A percentile compares a stretch with the other conserved stretches of the same genome.
Evolutionary conservation across 2,888 invertebrate genomes (phyloP).

Genomic region (Sclerodermus sp.): DNA sequence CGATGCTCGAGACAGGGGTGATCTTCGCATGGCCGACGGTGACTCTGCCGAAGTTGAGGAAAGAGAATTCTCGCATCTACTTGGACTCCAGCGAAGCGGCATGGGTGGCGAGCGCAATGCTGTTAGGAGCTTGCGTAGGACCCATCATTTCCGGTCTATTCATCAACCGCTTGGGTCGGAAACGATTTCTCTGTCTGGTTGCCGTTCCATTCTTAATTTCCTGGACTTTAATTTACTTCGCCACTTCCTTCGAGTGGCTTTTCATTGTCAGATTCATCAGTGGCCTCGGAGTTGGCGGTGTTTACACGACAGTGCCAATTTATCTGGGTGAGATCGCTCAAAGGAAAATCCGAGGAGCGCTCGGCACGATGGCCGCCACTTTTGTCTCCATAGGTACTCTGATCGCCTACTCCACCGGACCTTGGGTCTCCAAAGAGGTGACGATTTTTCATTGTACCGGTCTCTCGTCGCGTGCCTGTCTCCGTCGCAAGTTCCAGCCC

Average conservation of each 20-base stretch:
- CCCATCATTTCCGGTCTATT: conserved; percentile 17
- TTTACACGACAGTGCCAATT: conserved; percentile 14
- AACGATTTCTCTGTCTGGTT: conserved; percentile 18
- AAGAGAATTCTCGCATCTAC: conserved; percentile 1
- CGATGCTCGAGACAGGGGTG: conserved; percentile 10
- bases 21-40: conserved; percentile 16
- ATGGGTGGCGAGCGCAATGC: conserved; percentile 17
- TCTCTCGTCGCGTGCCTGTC: too few relatives aligned
- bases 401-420: conserved; percentile 8
- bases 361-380: conserved; percentile 3
- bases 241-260: conserved; percentile 12
- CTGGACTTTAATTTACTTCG: conserved; percentile 19
- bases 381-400: conserved; percentile 15
- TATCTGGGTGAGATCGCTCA: conserved; percentile 30
- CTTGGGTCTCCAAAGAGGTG: conserved; percentile 15
- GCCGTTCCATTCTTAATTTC: conserved; percentile 13
- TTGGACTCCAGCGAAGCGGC: conserved; percentile 12
- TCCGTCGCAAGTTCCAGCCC: too few relatives aligned
- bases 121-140: conserved; percentile 24
- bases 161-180: conserved; percentile 25
- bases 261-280: conserved; percentile 20
- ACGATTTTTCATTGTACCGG: too few relatives aligned
- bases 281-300: conserved; percentile 20
- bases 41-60: conserved; percentile 7
- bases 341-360: conserved; percentile 22